A percentile compares a stretch with the other conserved stretches of the same genome.
These are phyloP conservation scores for Onychorhynchus coronatus DNA, from an alignment of 2,113 vertebrate genomes.

Conservation along the genomic window DNA sequence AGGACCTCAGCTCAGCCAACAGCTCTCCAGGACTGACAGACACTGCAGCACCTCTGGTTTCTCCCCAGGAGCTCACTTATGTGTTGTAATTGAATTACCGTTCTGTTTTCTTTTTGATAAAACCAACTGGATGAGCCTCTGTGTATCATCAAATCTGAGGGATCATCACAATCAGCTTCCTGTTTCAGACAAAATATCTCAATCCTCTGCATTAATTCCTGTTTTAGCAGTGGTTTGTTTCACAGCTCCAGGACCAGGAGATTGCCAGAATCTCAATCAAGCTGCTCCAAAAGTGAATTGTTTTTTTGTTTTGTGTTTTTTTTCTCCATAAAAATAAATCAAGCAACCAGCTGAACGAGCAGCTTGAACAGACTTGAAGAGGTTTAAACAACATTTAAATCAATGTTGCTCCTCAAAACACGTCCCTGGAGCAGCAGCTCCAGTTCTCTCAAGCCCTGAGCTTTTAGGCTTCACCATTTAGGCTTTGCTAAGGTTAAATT, in stretches of 20 bases:
- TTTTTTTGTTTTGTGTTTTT: neutral
- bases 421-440: neutral
- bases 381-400: neutral
- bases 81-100: neutral
- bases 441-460: neutral
- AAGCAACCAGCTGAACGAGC: neutral
- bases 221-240: neutral
- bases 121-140: neutral
- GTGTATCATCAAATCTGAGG: neutral
- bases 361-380: neutral
- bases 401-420: neutral
- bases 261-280: neutral
- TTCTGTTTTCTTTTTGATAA: neutral
- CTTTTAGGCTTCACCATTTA: neutral
- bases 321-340: neutral
- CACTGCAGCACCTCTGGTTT: accelerated
- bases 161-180: neutral
- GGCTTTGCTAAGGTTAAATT: neutral
- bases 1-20: accelerated
- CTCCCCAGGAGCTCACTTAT: neutral
- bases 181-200: neutral
- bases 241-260: neutral
- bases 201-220: neutral
- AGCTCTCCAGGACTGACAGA: neutral
- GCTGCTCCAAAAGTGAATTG: neutral